Percentiles rank a stretch among this genome's conserved stretches.
phyloP scores from a whole-genome alignment of 2,888 invertebrate genomes.

The Strigamia maritima region DNA sequence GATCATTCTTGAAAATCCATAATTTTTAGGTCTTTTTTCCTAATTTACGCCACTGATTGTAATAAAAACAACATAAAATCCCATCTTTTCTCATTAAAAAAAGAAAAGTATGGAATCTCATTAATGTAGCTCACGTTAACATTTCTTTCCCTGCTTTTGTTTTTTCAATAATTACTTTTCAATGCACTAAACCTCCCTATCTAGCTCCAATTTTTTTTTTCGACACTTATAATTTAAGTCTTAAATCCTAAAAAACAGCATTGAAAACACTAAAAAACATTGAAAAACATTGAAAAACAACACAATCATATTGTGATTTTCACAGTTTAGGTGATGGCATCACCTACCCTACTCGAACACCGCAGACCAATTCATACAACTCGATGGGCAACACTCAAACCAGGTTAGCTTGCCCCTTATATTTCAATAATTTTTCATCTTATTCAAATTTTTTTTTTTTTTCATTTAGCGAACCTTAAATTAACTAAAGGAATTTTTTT shows the following conservation, averaged over 20 bases:
- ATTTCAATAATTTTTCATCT: neutral
- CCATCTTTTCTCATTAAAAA: too few species aligned
- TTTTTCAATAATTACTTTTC: neutral
- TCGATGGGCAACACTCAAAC: conserved; percentile 83
- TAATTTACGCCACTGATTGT: too few species aligned
- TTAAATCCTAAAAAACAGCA: neutral
- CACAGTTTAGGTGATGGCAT: conserved; percentile 83
- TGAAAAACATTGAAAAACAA: neutral
- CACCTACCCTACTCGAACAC: conserved; percentile 75
- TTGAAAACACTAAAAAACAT: neutral
- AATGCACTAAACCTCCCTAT: too few species aligned
- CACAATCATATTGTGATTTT: conserved; percentile 40
- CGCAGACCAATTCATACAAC: conserved; percentile 70
- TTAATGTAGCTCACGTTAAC: conserved; percentile 33
- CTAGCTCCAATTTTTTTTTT: too few species aligned
- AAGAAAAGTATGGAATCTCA: conserved; percentile 26
- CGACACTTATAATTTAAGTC: too few species aligned
- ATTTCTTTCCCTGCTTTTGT: too few species aligned
- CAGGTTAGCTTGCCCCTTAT: conserved; percentile 62
- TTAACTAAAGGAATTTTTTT: neutral
- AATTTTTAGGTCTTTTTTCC: too few species aligned
- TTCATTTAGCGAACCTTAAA: neutral
- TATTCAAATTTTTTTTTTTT: neutral
- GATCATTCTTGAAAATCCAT: too few species aligned
- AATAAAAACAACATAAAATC: too few species aligned